Evolutionary conservation across 2,888 invertebrate genomes (phyloP), one percentile per base, ranked within the genome.

Genomic region (Lepeophtheirus nordmannii): DNA sequence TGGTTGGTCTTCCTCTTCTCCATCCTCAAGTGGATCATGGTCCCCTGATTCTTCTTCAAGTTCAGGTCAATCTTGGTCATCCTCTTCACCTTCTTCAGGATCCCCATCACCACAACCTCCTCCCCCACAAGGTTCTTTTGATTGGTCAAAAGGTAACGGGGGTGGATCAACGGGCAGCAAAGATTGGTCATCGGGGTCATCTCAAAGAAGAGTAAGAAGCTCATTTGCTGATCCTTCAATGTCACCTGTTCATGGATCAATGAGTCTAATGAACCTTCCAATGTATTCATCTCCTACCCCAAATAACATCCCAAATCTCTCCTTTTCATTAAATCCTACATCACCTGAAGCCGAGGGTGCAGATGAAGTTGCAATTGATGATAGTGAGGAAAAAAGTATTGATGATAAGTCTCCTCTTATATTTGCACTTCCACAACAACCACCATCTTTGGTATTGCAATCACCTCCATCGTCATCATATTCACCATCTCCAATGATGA

Each of bases 291-390:
- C 30, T 30, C 30, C 30, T 30, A 30, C 30, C 7, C 30, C 30
- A 30, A 23, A 58, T 5, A 58, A 58, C 58, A 58, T 58, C 12
- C 58, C 58, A 20, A 58, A 58, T 23, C 58, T 58, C 1, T 58
- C 58, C 2, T 58, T 58, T 20, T 58, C 58, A 20, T 20, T 58
- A 23, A 58, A 20, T 23, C 58, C 58, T 7, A 53, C n/a, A 53
- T 17, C n/a, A 53, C 10, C 58, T 5, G 22, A 20, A 17, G 58
- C n/a, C 17, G 58, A 14, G 2, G 5, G 5, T 3, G 12, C 5
- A 17, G 58, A 58, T 20, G 58, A 58, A 12, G 12, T 5, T 22
- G 58, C 7, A 22, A 23, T 2, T 58, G 58, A 58, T 58, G 58
- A 58, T 23, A 22, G 3, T 23, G 22, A 12, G 1, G 30, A 30